Conservation (phyloP, 2,888 invertebrate species). For the Hydriomena furcata region DNA sequence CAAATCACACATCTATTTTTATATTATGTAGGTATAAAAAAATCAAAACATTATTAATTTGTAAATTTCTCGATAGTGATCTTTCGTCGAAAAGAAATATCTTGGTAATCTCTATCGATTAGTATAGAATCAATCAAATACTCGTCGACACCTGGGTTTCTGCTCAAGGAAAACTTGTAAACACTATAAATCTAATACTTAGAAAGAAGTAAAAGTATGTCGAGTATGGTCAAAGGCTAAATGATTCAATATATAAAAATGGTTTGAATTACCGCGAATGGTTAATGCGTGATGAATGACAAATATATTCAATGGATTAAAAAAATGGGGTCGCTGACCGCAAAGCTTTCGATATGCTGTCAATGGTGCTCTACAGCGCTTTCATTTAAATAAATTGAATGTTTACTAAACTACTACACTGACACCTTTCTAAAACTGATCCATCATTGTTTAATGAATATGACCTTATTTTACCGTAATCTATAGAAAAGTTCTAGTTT, state of each 20-base stretch:
- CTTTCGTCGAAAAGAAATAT: slow-evolving; percentile 5
- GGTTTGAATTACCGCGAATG: slow-evolving; percentile 34
- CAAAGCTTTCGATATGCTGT: slow-evolving; percentile 38
- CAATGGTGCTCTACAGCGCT: slow-evolving; percentile 34
- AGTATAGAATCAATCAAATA: slow-evolving; percentile 10
- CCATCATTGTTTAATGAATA: slow-evolving; percentile 2
- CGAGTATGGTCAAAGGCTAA: slow-evolving; percentile 34
- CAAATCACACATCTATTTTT: slow-evolving; percentile 1
- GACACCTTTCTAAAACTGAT: slow-evolving; percentile 28
- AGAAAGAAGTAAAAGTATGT: slow-evolving; percentile 40
- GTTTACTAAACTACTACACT: slow-evolving; percentile 31
- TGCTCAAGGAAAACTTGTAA: slow-evolving; percentile 28
- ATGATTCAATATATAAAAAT: slow-evolving; percentile 37
- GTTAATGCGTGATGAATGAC: slow-evolving; percentile 49
- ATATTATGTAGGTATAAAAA: not conserved
- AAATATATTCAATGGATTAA: slow-evolving; percentile 32
- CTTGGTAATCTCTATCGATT: slow-evolving; percentile 3
- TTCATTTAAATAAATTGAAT: slow-evolving; percentile 38
- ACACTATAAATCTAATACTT: slow-evolving; percentile 34
- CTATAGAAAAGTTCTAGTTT: too few species aligned
- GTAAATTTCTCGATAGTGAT: slow-evolving; percentile 3
- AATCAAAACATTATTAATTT: not conserved
- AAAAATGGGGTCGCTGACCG: slow-evolving; percentile 47
- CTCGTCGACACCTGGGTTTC: not conserved
- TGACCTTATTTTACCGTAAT: not conserved